Percentiles rank a stretch among this genome's conserved stretches.
These are phyloP conservation scores for Beaufortia kweichowensis DNA, from an alignment of 2,113 vertebrate genomes.

Conservation along the genomic window DNA sequence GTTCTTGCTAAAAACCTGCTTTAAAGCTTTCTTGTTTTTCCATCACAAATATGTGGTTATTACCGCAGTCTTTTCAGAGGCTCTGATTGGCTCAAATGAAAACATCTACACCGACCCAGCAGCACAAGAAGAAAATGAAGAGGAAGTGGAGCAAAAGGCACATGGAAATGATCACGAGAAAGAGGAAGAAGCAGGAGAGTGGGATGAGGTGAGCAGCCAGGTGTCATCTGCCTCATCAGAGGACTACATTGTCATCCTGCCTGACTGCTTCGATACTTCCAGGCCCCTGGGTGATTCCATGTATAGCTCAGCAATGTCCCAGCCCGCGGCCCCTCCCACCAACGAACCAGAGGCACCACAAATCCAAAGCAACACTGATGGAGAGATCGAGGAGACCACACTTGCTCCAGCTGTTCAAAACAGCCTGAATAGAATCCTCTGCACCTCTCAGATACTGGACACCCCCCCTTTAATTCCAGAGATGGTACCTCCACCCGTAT, in stretches of 20 bases:
- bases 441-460: conserved; percentile 78
- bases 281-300: conserved; percentile 91
- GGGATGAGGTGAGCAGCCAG: conserved; percentile 91
- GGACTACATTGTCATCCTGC: conserved; percentile 93
- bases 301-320: conserved; percentile 91
- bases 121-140: conserved; percentile 41
- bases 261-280: conserved; percentile 95
- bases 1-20: background rate
- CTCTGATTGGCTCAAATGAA: conserved; percentile 57
- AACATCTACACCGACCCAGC: conserved; percentile 50
- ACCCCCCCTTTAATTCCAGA: conserved; percentile 76
- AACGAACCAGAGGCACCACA: conserved; percentile 43
- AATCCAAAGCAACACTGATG: conserved; percentile 42
- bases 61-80: conserved; percentile 34
- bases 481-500: conserved; percentile 53
- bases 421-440: conserved; percentile 72
- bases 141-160: conserved; percentile 56
- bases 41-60: background rate
- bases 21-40: background rate
- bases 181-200: conserved; percentile 73
- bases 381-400: conserved; percentile 46
- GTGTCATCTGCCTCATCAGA: conserved; percentile 88
- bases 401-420: conserved; percentile 43
- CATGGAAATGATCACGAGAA: conserved; percentile 55
- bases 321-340: conserved; percentile 70